These are phyloP conservation scores for Smithornis capensis DNA, from an alignment of 2,113 vertebrate species.

Conservation along the genomic window DNA sequence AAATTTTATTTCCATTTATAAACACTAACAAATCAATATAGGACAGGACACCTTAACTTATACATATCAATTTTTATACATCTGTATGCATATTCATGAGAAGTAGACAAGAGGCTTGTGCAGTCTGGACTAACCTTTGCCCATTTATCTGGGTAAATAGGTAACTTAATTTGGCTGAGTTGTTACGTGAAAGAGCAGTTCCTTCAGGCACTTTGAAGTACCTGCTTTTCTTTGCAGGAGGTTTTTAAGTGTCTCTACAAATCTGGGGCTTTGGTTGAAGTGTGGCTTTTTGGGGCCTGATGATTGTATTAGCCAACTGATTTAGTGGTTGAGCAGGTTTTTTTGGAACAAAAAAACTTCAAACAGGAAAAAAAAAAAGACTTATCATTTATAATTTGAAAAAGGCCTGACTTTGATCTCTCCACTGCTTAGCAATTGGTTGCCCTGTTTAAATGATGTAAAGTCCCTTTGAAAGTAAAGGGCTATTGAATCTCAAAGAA, in stretches of 20 bases:
- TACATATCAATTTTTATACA: not conserved
- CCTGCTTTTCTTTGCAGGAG: not conserved
- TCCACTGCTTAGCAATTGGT: not conserved
- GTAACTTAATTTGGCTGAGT: not conserved
- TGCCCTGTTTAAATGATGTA: not conserved
- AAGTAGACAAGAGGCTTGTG: not conserved
- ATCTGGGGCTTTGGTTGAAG: not conserved
- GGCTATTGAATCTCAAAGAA: not conserved
- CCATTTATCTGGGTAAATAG: not conserved
- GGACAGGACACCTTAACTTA: not conserved
- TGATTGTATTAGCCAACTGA: not conserved
- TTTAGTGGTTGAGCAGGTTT: not conserved
- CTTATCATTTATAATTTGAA: not conserved
- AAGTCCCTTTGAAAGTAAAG: not conserved
- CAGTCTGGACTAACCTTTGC: not conserved
- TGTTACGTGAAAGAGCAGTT: not conserved
- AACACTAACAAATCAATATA: not conserved
- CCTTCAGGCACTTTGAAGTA: not conserved
- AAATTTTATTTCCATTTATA: not conserved
- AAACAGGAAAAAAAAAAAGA: not conserved
- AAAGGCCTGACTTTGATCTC: not conserved
- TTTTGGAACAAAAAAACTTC: not conserved
- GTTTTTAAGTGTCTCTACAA: not conserved
- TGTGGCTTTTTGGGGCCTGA: not conserved
- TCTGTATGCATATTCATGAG: not conserved